Evolutionary conservation across 2,113 vertebrate genomes (phyloP).

Genomic region (Pollimyrus isidori): DNA sequence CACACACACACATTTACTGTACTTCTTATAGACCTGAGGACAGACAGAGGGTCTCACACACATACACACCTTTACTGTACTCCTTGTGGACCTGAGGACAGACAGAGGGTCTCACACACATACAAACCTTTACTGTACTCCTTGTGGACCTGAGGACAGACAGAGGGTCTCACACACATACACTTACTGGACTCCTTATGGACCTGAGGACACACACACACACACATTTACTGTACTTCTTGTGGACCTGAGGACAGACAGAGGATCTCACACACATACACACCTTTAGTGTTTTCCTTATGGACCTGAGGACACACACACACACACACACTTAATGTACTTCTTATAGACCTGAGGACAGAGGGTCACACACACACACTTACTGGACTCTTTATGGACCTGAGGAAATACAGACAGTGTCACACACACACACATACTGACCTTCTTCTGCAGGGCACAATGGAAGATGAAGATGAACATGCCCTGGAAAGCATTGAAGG

Average conservation of each 20-base stretch:
- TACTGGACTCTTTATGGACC: conserved; percentile 91
- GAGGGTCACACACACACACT: conserved; percentile 69
- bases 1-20: conserved; percentile 79
- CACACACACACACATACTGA: conserved; percentile 30
- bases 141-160: conserved; percentile 71
- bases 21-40: conserved; percentile 81
- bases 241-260: conserved; percentile 68
- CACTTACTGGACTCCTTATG: background rate
- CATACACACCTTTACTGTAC: conserved; percentile 69
- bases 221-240: conserved; percentile 89
- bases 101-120: conserved; percentile 55
- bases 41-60: background rate
- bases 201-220: conserved; percentile 51
- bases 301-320: conserved; percentile 66
- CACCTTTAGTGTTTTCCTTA: conserved; percentile 88
- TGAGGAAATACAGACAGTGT: conserved; percentile 33
- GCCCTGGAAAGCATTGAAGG: conserved; percentile 89
- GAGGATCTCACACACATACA: conserved; percentile 27
- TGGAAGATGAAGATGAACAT: conserved; percentile 95
- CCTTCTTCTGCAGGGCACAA: conserved; percentile 90
- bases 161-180: conserved; percentile 47
- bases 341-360: background rate
- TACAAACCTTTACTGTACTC: conserved; percentile 76
- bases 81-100: conserved; percentile 77
- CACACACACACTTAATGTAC: conserved; percentile 31